Evolutionary conservation across 2,797 vertebrate genomes (phyloP), one percentile per base, ranked within the genome.

Genomic region (Eremophila alpestris): DNA sequence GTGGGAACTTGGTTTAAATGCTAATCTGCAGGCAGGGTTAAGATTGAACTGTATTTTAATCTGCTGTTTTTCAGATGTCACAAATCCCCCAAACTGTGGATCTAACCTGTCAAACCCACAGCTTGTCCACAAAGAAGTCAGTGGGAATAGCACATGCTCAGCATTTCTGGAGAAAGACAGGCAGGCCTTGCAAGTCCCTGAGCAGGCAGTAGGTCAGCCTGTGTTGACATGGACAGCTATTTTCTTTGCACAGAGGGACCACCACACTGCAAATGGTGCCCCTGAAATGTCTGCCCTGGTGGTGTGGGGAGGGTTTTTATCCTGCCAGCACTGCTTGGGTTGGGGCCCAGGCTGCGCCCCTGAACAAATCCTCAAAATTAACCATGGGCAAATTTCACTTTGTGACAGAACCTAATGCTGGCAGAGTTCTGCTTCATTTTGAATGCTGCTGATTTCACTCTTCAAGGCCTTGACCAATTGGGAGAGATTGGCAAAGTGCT

Each of bases 381-480:
- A 79, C 79, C 67, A 5, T 10, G 46, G 51, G 58, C 55, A 65
- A 90, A 91, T 95, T 76, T 79, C 54, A 74, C 51, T 87, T 75
- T 81, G 78, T 67, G 64, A 90, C 65, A 86, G 92, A 93, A 88
- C n/a, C 24, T 78, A 52, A n/a, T 11, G 40, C 74, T 3, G 10
- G 34, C 79, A 60, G 88, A 75, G 83, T 45, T 86, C 71, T 64
- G 32, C 86, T 94, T 87, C 43, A 2, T 68, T 92, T 43, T 75
- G 30, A 91, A 67, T 45, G 86, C 71, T 88, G 56, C 79, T 51
- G 71, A 71, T 94, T 87, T 92, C 87, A 89, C 48, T 73, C 67
- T 75, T 88, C 64, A 51, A 68, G 36, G 52, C 68, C 70, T 88
- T 80, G 60, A 82, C 80, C 83, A 90, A 69, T 9, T 62, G 85